phyloP scores from a whole-genome alignment of 2,797 vertebrate genomes.

The Todus mexicanus region DNA sequence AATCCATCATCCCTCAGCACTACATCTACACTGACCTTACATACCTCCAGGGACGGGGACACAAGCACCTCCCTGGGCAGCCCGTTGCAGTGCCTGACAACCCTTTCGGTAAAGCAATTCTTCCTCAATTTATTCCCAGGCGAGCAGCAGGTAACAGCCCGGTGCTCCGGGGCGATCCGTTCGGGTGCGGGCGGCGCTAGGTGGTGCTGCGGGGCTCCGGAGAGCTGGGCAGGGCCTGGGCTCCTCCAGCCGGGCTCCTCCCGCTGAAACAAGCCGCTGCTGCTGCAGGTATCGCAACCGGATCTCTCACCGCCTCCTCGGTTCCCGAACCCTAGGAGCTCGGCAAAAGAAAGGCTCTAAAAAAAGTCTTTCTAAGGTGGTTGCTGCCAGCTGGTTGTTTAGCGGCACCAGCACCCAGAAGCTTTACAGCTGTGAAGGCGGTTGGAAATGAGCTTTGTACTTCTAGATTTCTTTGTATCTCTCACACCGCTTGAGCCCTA shows the following conservation, averaged over 20 bases:
- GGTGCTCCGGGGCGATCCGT: too few species aligned
- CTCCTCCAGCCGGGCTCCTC: too few species aligned
- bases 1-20: too few species aligned
- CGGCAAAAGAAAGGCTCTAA: not conserved
- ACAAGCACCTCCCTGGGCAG: too few species aligned
- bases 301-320: not conserved
- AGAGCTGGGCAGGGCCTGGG: not conserved
- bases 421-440: fast-evolving
- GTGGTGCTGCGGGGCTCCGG: not conserved
- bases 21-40: too few species aligned
- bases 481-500: fast-evolving
- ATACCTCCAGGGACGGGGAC: too few species aligned
- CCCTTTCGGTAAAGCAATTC: too few species aligned
- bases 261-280: not conserved
- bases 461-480: too few species aligned
- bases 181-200: not conserved
- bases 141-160: too few species aligned
- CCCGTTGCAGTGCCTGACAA: too few species aligned
- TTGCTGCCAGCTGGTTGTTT: not conserved
- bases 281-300: not conserved
- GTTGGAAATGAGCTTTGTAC: not conserved
- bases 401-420: fast-evolving
- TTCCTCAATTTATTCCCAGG: too few species aligned
- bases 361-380: not conserved
- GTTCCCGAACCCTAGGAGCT: fast-evolving